Conservation (phyloP, 2,888 invertebrate genomes). For the Crocallis elinguaria region DNA sequence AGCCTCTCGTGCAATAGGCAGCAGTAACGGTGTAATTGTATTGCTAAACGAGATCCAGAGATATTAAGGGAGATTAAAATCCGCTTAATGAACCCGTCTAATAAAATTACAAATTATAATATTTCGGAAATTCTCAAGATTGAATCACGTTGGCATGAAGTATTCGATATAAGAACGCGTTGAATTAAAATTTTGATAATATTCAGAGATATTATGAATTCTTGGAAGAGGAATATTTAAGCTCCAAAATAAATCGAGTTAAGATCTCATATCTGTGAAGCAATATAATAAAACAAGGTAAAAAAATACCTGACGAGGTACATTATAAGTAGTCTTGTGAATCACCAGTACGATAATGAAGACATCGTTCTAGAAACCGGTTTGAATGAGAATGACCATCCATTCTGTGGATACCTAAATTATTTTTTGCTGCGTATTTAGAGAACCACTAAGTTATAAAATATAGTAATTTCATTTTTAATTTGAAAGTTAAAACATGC, state of each 20-base stretch:
- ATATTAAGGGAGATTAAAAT: constrained; percentile 79
- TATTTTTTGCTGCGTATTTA: constrained; percentile 8
- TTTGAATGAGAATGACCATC: constrained; percentile 57
- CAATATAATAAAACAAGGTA: constrained; percentile 34
- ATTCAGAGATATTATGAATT: constrained; percentile 19
- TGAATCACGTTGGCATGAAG: constrained; percentile 26
- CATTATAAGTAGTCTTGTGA: constrained; percentile 59
- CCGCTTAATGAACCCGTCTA: constrained; percentile 70
- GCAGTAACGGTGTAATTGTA: constrained; percentile 82
- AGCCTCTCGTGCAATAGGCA: constrained; percentile 79
- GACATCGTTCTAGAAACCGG: constrained; percentile 78
- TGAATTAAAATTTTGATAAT: constrained; percentile 32
- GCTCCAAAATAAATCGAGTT: constrained; percentile 8
- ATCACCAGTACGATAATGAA: constrained; percentile 71
- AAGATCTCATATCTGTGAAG: constrained; percentile 7
- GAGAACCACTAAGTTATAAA: constrained; percentile 2
- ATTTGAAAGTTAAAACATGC: background rate
- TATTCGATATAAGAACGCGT: constrained; percentile 24
- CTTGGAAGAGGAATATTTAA: constrained; percentile 10
- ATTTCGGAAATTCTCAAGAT: constrained; percentile 56
- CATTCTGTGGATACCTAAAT: constrained; percentile 27
- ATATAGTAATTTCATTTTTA: background rate
- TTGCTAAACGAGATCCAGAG: constrained; percentile 76
- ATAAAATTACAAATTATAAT: constrained; percentile 61
- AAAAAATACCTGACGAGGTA: constrained; percentile 44